phyloP scores from a whole-genome alignment of 2,797 vertebrate genomes.

The Lateolabrax maculatus region DNA sequence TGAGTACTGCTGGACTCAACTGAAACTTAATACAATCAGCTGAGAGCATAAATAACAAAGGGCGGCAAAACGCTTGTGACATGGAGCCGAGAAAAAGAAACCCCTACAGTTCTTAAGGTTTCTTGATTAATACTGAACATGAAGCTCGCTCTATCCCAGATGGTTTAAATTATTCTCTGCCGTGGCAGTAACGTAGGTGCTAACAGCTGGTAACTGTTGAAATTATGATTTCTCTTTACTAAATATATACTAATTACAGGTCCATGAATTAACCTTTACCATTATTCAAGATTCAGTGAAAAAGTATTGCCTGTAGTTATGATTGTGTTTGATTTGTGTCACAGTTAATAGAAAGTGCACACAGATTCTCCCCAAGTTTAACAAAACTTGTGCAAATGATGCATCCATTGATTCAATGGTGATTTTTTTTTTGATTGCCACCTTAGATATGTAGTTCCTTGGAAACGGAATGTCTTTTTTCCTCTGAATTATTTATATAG shows the following conservation, averaged over 20 bases:
- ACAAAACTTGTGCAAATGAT: background rate
- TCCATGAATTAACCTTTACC: background rate
- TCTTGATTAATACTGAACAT: background rate
- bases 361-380: background rate
- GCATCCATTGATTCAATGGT: background rate
- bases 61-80: background rate
- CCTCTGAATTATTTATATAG: background rate
- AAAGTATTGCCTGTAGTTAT: background rate
- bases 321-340: conserved; percentile 3
- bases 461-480: too few species aligned
- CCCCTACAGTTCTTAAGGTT: background rate
- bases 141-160: conserved; percentile 1
- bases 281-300: background rate
- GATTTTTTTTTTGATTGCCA: background rate
- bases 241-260: background rate
- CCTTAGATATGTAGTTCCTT: too few species aligned
- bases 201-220: conserved; percentile 4
- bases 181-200: background rate
- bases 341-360: background rate
- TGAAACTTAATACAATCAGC: background rate
- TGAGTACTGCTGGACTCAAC: background rate
- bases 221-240: conserved; percentile 4
- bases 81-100: conserved; percentile 5
- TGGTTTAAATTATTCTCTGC: conserved; percentile 3
- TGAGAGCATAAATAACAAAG: background rate